Conservation (phyloP, 2,113 vertebrate species). For the Charadrius vociferus region DNA sequence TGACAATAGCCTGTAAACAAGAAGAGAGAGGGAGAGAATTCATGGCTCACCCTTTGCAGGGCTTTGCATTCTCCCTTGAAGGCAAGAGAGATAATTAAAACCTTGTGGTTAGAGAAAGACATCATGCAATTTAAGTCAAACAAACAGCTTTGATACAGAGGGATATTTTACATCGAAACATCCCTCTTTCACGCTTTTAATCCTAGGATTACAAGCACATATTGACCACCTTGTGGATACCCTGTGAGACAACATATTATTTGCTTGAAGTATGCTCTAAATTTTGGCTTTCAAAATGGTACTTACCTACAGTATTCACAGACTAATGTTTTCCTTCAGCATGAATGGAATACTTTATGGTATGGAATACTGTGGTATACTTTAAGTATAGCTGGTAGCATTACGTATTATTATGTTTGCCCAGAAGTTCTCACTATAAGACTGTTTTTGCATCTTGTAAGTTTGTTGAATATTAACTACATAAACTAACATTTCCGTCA, state of each 20-base stretch:
- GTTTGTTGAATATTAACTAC: neutral
- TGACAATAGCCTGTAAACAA: neutral
- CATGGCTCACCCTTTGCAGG: neutral
- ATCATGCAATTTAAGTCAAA: neutral
- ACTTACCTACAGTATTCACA: neutral
- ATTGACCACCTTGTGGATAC: neutral
- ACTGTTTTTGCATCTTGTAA: neutral
- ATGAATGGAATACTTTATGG: too few relatives aligned
- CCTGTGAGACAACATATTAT: neutral
- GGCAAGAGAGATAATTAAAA: constrained; percentile 26
- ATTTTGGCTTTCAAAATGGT: neutral
- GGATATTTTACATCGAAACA: neutral
- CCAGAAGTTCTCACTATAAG: neutral
- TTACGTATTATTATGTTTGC: neutral
- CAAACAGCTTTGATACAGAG: neutral
- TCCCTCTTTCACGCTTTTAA: neutral
- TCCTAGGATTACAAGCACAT: neutral
- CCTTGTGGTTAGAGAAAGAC: neutral
- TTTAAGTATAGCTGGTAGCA: neutral
- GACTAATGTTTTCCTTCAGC: neutral
- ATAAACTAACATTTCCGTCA: neutral
- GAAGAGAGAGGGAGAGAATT: neutral
- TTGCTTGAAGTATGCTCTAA: neutral
- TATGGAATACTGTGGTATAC: neutral
- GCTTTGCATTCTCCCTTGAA: neutral